Conservation (phyloP, 2,113 vertebrate species). For the Pedionomus torquatus region DNA sequence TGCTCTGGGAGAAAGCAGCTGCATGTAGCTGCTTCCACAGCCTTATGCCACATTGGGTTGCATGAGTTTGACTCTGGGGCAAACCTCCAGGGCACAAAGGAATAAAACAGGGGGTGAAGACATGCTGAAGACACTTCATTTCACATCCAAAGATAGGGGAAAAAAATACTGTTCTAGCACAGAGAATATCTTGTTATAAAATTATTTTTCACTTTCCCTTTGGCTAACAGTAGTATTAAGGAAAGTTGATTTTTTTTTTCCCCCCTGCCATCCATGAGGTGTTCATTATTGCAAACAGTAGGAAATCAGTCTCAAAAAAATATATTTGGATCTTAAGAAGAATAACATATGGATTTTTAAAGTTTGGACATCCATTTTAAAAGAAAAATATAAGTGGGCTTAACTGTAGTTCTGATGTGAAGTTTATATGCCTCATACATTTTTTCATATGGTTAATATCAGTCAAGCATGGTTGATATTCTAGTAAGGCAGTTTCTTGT, state of each 20-base stretch:
- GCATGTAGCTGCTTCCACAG: background rate
- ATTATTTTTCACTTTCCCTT: background rate
- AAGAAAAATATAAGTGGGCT: constrained; percentile 45
- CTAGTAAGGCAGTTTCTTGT: constrained; percentile 54
- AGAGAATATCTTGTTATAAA: background rate
- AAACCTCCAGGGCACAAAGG: background rate
- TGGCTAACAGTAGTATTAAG: background rate
- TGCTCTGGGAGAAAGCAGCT: background rate
- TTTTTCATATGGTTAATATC: constrained; percentile 58
- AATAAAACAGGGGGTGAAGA: background rate
- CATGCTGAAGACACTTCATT: background rate
- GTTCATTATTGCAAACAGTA: constrained; percentile 50
- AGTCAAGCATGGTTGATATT: constrained; percentile 58
- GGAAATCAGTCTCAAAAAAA: constrained; percentile 41
- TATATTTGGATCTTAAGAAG: constrained; percentile 44
- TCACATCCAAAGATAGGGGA: background rate
- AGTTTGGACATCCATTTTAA: constrained; percentile 40
- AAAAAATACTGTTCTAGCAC: background rate
- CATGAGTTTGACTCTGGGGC: background rate
- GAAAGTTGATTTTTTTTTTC: background rate
- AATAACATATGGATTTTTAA: constrained; percentile 16
- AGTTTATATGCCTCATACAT: constrained; percentile 23
- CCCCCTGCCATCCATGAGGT: background rate
- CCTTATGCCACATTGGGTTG: accelerated
- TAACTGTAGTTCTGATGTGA: constrained; percentile 39